Conservation (phyloP, 2,888 invertebrate genomes). For the Stenichneumon culpator region DNA sequence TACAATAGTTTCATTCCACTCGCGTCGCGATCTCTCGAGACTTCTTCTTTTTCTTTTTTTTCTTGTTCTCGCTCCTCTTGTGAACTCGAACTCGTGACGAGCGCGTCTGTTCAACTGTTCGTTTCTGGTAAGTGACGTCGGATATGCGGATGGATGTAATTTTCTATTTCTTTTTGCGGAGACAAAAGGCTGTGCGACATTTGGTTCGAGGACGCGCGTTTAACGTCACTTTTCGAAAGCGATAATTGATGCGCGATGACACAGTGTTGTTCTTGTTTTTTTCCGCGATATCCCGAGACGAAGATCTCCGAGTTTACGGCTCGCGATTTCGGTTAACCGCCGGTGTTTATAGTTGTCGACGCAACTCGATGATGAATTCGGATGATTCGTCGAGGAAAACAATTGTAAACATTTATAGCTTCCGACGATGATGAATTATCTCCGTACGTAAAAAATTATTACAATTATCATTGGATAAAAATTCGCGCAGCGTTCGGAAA, state of each 20-base stretch:
- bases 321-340: not conserved
- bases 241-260: not conserved
- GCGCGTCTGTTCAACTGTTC: not conserved
- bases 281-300: not conserved
- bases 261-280: not conserved
- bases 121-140: constrained; percentile 24
- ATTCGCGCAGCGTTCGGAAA: not conserved
- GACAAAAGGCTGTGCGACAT: not conserved
- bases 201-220: not conserved
- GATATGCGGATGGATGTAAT: not conserved
- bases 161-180: not conserved
- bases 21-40: constrained; percentile 56
- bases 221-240: not conserved
- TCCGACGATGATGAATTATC: not conserved
- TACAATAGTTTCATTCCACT: not conserved
- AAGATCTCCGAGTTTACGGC: constrained; percentile 1
- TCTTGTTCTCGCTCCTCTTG: constrained; percentile 5
- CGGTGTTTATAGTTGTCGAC: not conserved
- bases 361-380: not conserved
- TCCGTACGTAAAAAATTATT: not conserved
- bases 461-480: not conserved
- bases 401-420: too few species aligned
- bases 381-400: not conserved
- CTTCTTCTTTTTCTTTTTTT: constrained; percentile 18
- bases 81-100: not conserved